These are phyloP conservation scores for Pimephales promelas DNA, from an alignment of 2,113 vertebrate species.

Conservation along the genomic window DNA sequence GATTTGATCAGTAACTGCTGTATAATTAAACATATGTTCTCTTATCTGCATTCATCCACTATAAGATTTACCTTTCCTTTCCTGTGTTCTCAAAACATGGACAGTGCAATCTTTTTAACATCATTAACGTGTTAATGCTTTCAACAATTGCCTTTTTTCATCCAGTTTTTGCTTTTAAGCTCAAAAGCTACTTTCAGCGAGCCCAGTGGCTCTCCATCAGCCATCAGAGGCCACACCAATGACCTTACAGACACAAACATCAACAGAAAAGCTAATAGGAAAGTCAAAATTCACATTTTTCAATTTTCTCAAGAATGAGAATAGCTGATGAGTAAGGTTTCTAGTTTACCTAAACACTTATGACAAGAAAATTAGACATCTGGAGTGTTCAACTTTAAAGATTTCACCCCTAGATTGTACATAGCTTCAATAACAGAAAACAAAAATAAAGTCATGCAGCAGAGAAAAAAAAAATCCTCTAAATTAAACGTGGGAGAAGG, in stretches of 20 bases:
- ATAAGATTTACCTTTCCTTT: neutral
- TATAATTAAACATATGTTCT: neutral
- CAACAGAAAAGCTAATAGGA: neutral
- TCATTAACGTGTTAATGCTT: neutral
- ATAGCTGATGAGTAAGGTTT: neutral
- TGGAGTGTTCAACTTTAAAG: neutral
- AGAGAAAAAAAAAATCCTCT: neutral
- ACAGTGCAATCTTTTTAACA: slow-evolving; percentile 16
- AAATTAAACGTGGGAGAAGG: neutral
- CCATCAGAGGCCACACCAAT: neutral
- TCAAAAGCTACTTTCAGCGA: neutral
- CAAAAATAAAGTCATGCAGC: neutral
- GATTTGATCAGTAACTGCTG: neutral
- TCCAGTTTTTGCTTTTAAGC: slow-evolving; percentile 1
- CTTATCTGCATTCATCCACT: neutral
- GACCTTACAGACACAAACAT: neutral
- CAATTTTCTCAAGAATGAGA: neutral
- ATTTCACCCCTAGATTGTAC: neutral
- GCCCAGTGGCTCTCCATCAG: neutral
- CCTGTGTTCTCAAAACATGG: neutral
- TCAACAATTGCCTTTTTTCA: slow-evolving; percentile 2
- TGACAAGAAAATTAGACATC: neutral
- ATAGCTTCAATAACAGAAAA: neutral
- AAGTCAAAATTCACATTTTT: slow-evolving; percentile 21
- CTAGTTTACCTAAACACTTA: neutral